phyloP scores from a whole-genome alignment of 2,888 invertebrate species.

The Thalpophila matura region DNA sequence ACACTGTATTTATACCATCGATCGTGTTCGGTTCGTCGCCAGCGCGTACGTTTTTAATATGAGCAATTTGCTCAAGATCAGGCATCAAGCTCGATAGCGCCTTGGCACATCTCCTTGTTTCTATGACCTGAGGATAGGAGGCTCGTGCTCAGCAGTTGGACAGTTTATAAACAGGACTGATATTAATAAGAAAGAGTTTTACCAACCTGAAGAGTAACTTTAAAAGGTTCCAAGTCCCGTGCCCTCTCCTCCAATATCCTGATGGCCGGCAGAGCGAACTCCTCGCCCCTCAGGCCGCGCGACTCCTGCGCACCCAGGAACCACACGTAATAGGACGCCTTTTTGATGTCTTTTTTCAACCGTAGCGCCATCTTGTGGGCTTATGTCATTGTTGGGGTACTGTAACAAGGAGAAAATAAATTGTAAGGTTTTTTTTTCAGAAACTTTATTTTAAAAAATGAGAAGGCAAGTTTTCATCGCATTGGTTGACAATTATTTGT shows the following conservation, averaged over 20 bases:
- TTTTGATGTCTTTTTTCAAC: constrained; percentile 96
- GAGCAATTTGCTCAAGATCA: too few species aligned
- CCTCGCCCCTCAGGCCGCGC: constrained; percentile 95
- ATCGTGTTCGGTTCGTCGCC: too few species aligned
- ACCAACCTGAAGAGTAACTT: constrained; percentile 96
- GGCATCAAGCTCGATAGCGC: too few species aligned
- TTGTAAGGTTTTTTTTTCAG: not conserved
- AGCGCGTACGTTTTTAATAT: too few species aligned
- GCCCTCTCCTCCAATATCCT: constrained; percentile 96
- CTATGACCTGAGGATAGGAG: too few species aligned
- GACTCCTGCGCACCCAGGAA: constrained; percentile 99
- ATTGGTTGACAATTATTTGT: too few species aligned
- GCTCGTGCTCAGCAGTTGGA: not conserved
- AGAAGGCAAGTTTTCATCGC: too few species aligned
- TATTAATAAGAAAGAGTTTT: not conserved
- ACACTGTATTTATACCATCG: too few species aligned
- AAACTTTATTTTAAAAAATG: too few species aligned
- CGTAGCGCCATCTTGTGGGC: constrained; percentile 93
- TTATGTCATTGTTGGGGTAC: constrained; percentile 84
- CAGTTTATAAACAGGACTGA: not conserved
- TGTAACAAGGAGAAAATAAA: constrained; percentile 69
- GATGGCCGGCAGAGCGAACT: constrained; percentile 96
- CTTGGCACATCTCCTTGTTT: too few species aligned
- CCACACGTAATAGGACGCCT: constrained; percentile 97
- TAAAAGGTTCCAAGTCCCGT: constrained; percentile 96